Percentiles rank a stretch among this genome's conserved stretches.
These are phyloP conservation scores for Hyppa rectilinea DNA, from an alignment of 2,888 invertebrate species.

Conservation along the genomic window DNA sequence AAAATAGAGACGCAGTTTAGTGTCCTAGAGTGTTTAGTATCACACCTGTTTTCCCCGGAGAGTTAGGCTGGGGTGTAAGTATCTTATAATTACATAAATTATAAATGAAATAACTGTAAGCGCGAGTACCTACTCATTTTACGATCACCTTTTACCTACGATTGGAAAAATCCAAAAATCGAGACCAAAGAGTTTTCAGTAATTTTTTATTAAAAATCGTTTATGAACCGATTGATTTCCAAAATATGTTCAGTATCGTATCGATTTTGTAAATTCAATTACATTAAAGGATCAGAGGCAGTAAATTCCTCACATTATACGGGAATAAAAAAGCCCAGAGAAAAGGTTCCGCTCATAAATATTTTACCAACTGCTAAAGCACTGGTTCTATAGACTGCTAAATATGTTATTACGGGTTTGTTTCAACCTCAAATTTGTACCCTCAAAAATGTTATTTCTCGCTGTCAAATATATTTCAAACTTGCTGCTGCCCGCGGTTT, in stretches of 20 bases:
- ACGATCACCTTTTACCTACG: not conserved
- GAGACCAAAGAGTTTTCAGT: not conserved
- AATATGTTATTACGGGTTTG: conserved; percentile 49
- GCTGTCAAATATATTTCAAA: not conserved
- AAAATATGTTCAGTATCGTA: conserved; percentile 69
- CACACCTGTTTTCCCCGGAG: not conserved
- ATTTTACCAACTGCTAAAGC: conserved; percentile 77
- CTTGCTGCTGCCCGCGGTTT: too few relatives aligned
- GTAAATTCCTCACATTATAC: conserved; percentile 84
- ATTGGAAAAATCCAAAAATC: not conserved
- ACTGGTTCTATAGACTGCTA: conserved; percentile 57
- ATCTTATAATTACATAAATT: too few relatives aligned
- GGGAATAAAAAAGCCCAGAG: conserved; percentile 79
- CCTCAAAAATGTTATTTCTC: not conserved
- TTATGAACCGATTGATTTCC: conserved; percentile 53
- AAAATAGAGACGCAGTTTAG: too few relatives aligned
- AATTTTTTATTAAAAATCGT: not conserved
- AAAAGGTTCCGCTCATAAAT: conserved; percentile 84
- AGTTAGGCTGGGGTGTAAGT: not conserved
- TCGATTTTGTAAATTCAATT: conserved; percentile 81
- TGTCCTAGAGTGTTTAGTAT: too few relatives aligned
- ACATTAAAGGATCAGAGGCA: conserved; percentile 80
- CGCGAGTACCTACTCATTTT: too few relatives aligned
- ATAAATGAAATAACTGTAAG: not conserved
- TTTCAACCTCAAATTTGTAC: not conserved